Conservation (phyloP, 2,888 invertebrate genomes). For the Drosophila lacicola region DNA sequence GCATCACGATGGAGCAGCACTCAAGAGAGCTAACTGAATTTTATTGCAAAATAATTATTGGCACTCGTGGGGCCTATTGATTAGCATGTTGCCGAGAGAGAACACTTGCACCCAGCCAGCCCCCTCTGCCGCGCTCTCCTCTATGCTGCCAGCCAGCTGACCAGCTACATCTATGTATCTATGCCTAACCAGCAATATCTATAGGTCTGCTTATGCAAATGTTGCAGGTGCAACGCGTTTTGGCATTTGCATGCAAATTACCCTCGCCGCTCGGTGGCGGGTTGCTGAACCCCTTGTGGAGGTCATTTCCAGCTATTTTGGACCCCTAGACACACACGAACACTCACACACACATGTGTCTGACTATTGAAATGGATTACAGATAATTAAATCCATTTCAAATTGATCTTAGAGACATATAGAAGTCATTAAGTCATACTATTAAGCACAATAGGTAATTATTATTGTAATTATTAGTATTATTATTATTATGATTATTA, state of each 20-base stretch:
- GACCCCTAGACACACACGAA: neutral
- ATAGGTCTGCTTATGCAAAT: conserved; percentile 67
- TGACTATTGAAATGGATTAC: neutral
- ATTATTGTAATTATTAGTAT: too few species aligned
- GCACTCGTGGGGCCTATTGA: conserved; percentile 79
- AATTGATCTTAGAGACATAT: neutral
- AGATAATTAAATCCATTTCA: neutral
- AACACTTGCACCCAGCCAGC: conserved; percentile 2
- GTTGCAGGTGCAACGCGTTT: conserved; percentile 74
- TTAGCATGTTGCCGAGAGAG: conserved; percentile 64
- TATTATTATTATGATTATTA: too few species aligned
- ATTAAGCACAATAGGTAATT: too few species aligned
- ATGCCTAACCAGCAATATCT: conserved; percentile 37
- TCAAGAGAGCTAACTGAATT: conserved; percentile 73
- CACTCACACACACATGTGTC: neutral
- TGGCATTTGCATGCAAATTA: conserved; percentile 79
- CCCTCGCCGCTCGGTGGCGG: conserved; percentile 36
- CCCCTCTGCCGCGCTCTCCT: too few species aligned
- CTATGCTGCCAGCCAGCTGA: neutral
- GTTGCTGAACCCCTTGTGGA: neutral
- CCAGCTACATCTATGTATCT: conserved; percentile 1
- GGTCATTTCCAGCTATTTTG: conserved; percentile 9
- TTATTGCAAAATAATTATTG: conserved; percentile 80
- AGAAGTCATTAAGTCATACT: too few species aligned
- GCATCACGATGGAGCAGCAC: conserved; percentile 27